Base-by-base conservation (phyloP, 2,113 vertebrate species). In the Bos javanicus region DNA sequence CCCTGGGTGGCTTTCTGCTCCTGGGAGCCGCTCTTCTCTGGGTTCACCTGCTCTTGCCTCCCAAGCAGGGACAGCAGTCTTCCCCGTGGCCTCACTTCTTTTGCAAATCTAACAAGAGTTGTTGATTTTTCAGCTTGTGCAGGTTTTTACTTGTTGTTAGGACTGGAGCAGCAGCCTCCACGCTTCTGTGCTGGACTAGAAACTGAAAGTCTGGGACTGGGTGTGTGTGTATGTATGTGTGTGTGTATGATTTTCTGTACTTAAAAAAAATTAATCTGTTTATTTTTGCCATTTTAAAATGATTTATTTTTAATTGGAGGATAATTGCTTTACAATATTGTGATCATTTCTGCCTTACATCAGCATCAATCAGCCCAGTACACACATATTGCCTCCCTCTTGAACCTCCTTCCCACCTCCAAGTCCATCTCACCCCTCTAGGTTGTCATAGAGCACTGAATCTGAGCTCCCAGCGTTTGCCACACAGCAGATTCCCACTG, bases 11-110 rank as follows among this genome's bases (percentile, higher is more conserved):
- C 7, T 30, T 36, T 33, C 78, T 80, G 71, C 17, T 33, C 48
- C 19, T 5, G 1, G 33, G 6, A 54, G 12, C 36, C 2, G 2
- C 7, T 23, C 11, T 5, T 43, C 23, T 21, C 86, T 4, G 26
- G 0, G 0, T 2, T 46, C 28, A 2, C 15, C 88, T 23, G 56
- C 26, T 6, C 0, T n/a, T 8, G 36, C 54, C 19, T 23, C 56
- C 26, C 36, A 23, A 15, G 33, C 0, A 1, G 39, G 64, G n/a
- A 30, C 15, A 23, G 46, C n/a, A 0, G 52, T 76, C 7, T 62
- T 56, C 9, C 5, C 59, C 0, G 81, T 11, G 80, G 39, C 56
- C 56, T 54, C 1, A 2, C 46, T 33, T 60, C 57, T 46, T 39
- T 36, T 15, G 2, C 5, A 8, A 16, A 6, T 56, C n/a, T 16